Percentiles rank a stretch among this genome's conserved stretches.
Conservation (phyloP, 2,113 vertebrate species). For the Mus spicilegus region DNA sequence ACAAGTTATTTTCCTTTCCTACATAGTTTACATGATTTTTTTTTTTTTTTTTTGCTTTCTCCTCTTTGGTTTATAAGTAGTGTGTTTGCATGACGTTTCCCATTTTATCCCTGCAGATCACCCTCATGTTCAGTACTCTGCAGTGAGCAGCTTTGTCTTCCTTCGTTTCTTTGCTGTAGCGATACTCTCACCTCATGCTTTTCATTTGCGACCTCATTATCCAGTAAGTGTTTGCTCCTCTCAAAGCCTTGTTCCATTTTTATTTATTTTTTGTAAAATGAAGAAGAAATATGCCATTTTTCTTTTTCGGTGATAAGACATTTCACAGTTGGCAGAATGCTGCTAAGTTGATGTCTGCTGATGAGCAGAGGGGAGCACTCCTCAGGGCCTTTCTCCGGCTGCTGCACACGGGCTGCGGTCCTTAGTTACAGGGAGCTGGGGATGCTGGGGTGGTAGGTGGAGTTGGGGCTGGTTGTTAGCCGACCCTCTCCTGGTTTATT, state of each 20-base stretch:
- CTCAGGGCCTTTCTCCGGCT: neutral
- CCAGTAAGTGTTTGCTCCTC: slow-evolving; percentile 92
- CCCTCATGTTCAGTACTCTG: slow-evolving; percentile 98
- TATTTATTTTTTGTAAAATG: slow-evolving; percentile 75
- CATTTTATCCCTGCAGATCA: slow-evolving; percentile 91
- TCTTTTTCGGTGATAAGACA: slow-evolving; percentile 23
- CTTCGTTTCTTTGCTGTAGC: slow-evolving; percentile 99
- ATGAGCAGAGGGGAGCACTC: neutral
- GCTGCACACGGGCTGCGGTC: neutral
- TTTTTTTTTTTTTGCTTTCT: slow-evolving; percentile 75
- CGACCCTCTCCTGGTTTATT: neutral
- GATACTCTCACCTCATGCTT: slow-evolving; percentile 97
- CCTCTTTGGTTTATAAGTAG: slow-evolving; percentile 81
- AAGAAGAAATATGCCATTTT: slow-evolving; percentile 52
- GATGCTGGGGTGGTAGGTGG: neutral
- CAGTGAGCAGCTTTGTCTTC: slow-evolving; percentile 99
- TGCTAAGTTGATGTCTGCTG: slow-evolving; percentile 27
- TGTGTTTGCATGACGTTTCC: slow-evolving; percentile 87
- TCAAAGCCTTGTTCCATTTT: slow-evolving; percentile 85
- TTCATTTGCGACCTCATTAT: slow-evolving; percentile 97
- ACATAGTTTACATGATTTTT: slow-evolving; percentile 61
- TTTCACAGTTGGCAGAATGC: neutral
- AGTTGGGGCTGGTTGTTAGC: neutral
- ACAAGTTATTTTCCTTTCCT: slow-evolving; percentile 64
- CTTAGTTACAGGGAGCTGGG: neutral